phyloP scores from a whole-genome alignment of 2,888 invertebrate species.

The Hoplodrina ambigua region DNA sequence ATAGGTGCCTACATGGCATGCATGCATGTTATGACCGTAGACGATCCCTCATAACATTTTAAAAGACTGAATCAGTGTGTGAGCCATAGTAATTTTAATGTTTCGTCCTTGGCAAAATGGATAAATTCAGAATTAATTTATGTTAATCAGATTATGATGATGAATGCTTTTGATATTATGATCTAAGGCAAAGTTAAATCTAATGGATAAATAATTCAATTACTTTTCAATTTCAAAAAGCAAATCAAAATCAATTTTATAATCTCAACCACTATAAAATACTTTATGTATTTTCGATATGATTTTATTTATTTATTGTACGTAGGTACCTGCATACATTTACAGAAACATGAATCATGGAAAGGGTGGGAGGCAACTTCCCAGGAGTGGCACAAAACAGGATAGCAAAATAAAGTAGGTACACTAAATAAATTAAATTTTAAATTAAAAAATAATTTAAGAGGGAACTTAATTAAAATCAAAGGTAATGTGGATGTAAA shows the following conservation, averaged over 20 bases:
- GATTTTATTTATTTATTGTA: background rate
- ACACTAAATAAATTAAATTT: too few species aligned
- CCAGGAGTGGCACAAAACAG: too few species aligned
- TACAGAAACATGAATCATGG: too few species aligned
- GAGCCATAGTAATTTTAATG: background rate
- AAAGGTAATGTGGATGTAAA: too few species aligned
- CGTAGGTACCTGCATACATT: fast-evolving
- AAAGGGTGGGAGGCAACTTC: too few species aligned
- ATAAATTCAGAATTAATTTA: constrained; percentile 3
- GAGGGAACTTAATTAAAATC: too few species aligned
- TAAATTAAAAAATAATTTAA: too few species aligned
- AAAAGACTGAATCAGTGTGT: too few species aligned
- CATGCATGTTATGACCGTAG: too few species aligned
- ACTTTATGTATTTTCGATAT: background rate
- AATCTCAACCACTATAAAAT: constrained; percentile 1
- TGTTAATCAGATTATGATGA: background rate
- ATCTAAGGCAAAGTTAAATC: background rate
- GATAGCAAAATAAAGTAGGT: too few species aligned
- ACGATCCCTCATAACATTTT: too few species aligned
- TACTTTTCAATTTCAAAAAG: constrained; percentile 7
- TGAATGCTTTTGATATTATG: background rate
- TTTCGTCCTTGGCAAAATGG: background rate
- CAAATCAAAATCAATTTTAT: constrained; percentile 27
- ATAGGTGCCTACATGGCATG: too few species aligned
- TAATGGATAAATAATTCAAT: constrained; percentile 15